Evolutionary conservation across 2,888 invertebrate genomes (phyloP), one percentile per base, ranked within the genome.

Genomic region (Sinopyrophorus schimmeli): DNA sequence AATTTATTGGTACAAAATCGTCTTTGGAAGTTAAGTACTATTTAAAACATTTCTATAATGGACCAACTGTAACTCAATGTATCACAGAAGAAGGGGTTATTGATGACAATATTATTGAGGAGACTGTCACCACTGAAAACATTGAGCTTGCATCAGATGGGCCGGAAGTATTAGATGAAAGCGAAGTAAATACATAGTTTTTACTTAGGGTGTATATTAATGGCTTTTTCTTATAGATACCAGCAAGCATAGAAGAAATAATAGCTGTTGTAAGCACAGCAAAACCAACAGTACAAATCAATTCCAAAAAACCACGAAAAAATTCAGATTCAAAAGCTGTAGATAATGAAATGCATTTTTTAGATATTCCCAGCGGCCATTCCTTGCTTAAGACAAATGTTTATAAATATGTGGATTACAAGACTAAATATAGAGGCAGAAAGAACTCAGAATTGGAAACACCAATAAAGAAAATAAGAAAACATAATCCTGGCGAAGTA

Each of bases 21-120:
- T 76, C 79, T 58, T 74, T 77, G 15, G 85, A 87, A 74, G 82
- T 86, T 11, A 83, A 82, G 64, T 80, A 81, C 58, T 80, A 82
- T 64, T 80, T 84, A 41, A 82, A 83, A 62, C 80, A 82, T 54
- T 72, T 68, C 60, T 69, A 70, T 48, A 54, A 59, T 30, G 69
- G 70, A 18, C 34, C 54, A 7, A 39, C 52, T 24, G 3, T 48
- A 14, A 43, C 44, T 14, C 34, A 41, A 24, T 31, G 35, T 49
- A 47, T 24, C 35, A 37, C 11, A 50, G 44, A 49, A 31, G 54
- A 48, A 48, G 34, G 42, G 27, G 20, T 55, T 20, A 49, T 58
- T 35, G 53, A 57, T 50, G 41, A 14, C 32, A 51, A 54, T 46
- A 55, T 55, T 52, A 49, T 58, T 28, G 57, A 61, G 20, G 61